These are phyloP conservation scores for Cheumatopsyche charites DNA, from an alignment of 1,140 invertebrate species.

Conservation along the genomic window DNA sequence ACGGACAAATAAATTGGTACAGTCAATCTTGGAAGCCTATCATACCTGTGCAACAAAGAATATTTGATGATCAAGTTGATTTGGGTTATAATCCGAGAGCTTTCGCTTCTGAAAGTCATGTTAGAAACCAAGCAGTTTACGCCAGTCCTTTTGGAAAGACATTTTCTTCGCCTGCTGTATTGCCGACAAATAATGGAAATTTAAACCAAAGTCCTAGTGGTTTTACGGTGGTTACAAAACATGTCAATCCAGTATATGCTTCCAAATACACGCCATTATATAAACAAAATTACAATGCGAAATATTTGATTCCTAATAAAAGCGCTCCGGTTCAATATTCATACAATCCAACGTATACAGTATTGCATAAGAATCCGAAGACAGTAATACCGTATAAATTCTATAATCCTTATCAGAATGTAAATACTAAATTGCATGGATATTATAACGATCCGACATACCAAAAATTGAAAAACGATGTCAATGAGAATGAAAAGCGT, in stretches of 20 bases:
- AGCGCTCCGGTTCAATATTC: not conserved
- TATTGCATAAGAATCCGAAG: not conserved
- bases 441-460: constrained; percentile 57
- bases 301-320: not conserved
- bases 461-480: constrained; percentile 55
- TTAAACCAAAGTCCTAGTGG: no score
- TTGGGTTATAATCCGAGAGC: not conserved
- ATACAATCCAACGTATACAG: not conserved
- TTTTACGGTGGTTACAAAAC: constrained; percentile 5
- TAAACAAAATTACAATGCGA: constrained; percentile 13
- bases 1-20: not conserved
- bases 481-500: constrained; percentile 53
- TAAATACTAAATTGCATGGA: constrained; percentile 53
- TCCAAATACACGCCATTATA: constrained; percentile 5
- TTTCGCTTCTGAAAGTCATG: constrained; percentile 20
- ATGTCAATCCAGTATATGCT: constrained; percentile 16
- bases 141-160: not conserved
- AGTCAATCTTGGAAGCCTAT: constrained; percentile 12
- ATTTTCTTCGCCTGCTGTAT: not conserved
- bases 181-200: not conserved
- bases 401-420: constrained; percentile 57
- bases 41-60: not conserved
- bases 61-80: not conserved
- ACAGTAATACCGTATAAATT: constrained; percentile 49
- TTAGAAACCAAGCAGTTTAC: constrained; percentile 4